Conservation (phyloP, 1,140 invertebrate species). For the Nebria ingens region DNA sequence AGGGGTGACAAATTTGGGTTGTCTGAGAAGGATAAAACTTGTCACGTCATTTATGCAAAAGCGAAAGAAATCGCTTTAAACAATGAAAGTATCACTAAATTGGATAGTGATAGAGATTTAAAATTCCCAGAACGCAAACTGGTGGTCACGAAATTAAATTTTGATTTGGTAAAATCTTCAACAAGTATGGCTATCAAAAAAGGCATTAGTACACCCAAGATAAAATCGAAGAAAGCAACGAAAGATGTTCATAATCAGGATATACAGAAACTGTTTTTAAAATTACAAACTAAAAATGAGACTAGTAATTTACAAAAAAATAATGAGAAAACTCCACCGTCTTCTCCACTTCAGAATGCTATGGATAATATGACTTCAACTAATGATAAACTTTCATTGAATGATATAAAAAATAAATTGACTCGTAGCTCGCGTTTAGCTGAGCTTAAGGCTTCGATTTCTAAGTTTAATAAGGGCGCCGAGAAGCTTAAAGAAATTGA, state of each 20-base stretch:
- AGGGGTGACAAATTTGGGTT: constrained; percentile 9
- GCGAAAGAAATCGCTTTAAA: background rate
- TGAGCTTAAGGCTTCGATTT: constrained; percentile 52
- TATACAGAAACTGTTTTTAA: constrained; percentile 13
- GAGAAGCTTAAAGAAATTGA: constrained; percentile 39
- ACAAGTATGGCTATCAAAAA: background rate
- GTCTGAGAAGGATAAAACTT: background rate
- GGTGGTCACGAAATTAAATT: background rate
- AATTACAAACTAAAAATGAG: constrained; percentile 10
- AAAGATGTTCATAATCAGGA: constrained; percentile 16
- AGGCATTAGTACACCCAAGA: background rate
- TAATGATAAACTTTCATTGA: constrained; percentile 43
- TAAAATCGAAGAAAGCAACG: background rate
- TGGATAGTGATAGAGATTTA: too few species aligned
- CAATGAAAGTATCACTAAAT: background rate
- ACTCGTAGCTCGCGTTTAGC: constrained; percentile 49
- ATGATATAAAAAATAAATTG: constrained; percentile 54
- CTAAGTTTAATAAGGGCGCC: constrained; percentile 44
- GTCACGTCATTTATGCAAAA: background rate
- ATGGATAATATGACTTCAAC: constrained; percentile 32
- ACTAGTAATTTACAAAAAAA: constrained; percentile 20
- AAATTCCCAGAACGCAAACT: background rate
- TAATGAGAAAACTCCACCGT: constrained; percentile 21
- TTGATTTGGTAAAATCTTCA: background rate
- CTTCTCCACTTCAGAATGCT: constrained; percentile 32